Evolutionary conservation across 2,888 invertebrate species (phyloP).

Genomic region (Tetropium fuscum): DNA sequence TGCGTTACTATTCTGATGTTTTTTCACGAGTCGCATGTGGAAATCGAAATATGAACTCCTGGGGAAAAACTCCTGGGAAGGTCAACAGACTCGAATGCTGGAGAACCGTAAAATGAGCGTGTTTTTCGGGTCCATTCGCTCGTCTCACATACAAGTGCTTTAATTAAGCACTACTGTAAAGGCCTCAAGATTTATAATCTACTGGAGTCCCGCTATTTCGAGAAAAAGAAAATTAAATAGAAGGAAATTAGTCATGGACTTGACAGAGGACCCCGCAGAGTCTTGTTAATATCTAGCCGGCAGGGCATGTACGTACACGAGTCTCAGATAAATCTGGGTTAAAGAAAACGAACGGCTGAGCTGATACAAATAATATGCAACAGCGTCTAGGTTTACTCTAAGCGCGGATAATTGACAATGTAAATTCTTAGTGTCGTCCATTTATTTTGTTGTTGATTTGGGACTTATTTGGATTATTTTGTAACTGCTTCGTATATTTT

Average conservation of each 20-base stretch:
- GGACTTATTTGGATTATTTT: too few relatives aligned
- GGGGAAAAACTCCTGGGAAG: too few relatives aligned
- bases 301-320: neutral
- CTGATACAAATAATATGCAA: neutral
- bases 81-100: too few relatives aligned
- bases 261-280: constrained; percentile 14
- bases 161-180: constrained; percentile 10
- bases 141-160: neutral
- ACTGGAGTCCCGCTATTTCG: neutral
- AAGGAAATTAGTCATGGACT: constrained; percentile 17
- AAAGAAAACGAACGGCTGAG: neutral
- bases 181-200: constrained; percentile 8
- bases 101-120: too few relatives aligned
- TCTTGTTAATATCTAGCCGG: constrained; percentile 11
- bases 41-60: too few relatives aligned
- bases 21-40: too few relatives aligned
- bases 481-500: too few relatives aligned
- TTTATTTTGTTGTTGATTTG: too few relatives aligned
- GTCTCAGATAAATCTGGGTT: constrained; percentile 4
- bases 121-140: neutral
- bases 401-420: too few relatives aligned
- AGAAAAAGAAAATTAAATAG: constrained; percentile 16
- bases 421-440: too few relatives aligned
- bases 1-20: too few relatives aligned
- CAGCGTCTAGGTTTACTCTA: too few relatives aligned